Percentiles rank a stretch among this genome's conserved stretches.
Evolutionary conservation across 2,888 invertebrate genomes (phyloP).

Genomic region (Iphiclides podalirius): DNA sequence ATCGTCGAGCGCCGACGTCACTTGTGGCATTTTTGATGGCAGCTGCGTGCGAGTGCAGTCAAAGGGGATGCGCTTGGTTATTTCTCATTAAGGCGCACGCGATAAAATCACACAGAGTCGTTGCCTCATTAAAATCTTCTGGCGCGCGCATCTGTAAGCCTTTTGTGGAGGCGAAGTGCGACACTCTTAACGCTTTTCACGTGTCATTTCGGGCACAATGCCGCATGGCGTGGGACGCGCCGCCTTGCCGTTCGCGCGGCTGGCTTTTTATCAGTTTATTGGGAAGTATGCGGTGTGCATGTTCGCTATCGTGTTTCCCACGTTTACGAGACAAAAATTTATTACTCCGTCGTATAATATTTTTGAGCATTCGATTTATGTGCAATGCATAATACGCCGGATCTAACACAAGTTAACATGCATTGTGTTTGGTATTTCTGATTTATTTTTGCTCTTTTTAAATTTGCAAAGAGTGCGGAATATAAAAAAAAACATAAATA

Average conservation of each 20-base stretch:
- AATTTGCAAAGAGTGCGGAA: no score
- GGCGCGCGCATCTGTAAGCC: constrained; percentile 78
- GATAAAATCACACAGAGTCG: constrained; percentile 79
- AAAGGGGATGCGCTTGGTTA: constrained; percentile 78
- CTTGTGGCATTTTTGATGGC: constrained; percentile 59
- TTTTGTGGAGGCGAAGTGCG: constrained; percentile 72
- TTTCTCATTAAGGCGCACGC: constrained; percentile 77
- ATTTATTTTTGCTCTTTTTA: no score
- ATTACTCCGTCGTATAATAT: background rate
- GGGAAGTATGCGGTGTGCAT: constrained; percentile 51
- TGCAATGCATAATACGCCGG: no score
- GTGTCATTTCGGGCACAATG: constrained; percentile 78
- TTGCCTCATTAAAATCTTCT: constrained; percentile 81
- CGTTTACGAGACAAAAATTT: constrained; percentile 25
- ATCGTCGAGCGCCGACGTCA: constrained; percentile 32
- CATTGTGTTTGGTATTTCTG: no score
- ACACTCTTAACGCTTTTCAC: constrained; percentile 75
- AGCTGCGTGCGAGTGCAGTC: constrained; percentile 56
- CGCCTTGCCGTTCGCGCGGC: constrained; percentile 58
- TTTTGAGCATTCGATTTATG: no score
- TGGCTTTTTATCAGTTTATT: constrained; percentile 62
- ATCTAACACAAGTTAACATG: no score
- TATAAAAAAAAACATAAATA: no score
- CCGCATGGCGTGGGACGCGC: constrained; percentile 51
- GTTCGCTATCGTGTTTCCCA: constrained; percentile 48